Evolutionary conservation across 2,797 vertebrate species (phyloP), one percentile per base, ranked within the genome.

Genomic region (Melanotaenia maccullochi): DNA sequence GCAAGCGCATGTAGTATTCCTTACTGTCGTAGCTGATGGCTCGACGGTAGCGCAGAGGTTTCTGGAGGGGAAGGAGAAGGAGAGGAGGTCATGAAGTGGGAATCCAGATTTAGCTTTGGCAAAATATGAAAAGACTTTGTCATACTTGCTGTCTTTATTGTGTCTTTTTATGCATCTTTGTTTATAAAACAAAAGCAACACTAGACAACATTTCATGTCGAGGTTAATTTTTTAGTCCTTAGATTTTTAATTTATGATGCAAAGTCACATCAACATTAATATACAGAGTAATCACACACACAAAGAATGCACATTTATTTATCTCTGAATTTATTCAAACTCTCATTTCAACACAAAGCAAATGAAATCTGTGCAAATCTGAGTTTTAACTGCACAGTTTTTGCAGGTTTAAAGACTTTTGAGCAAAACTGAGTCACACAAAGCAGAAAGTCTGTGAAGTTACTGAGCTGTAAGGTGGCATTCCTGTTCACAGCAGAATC

Each of bases 21-120:
- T 98, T 99, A 79, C 98, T 99, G 94, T 99, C 98, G 0, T 98
- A 98, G 81, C 98, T 99, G 88, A 99, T 78, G 51, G 98, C 98
- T 68, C 97, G 95, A 2, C 98, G 93, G 90, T 99, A 99, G 3
- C 97, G 95, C 72, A 94, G 91, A 13, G 97, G 97, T 89, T 98
- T 99, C 98, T 99, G 86, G 3, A 63, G 8, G 20, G 0, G 22
- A n/a, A 49, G 0, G 14, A 38, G 5, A 5, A 11, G 22, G 0
- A 7, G 5, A 3, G 28, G 47, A 80, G n/a, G 16, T 14, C 16
- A 5, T 32, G 32, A 32, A 32, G 32, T 0, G 35, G 25, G 1
- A 25, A 20, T 20, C 18, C 3, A 22, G 18, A 6, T 18, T 7
- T 18, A 44, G 16, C 16, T 44, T 28, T 28, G 28, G 28, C 28